Evolutionary conservation across 1,140 invertebrate species (phyloP), one percentile per base, ranked within the genome.

Genomic region (Mactra quadrangularis): DNA sequence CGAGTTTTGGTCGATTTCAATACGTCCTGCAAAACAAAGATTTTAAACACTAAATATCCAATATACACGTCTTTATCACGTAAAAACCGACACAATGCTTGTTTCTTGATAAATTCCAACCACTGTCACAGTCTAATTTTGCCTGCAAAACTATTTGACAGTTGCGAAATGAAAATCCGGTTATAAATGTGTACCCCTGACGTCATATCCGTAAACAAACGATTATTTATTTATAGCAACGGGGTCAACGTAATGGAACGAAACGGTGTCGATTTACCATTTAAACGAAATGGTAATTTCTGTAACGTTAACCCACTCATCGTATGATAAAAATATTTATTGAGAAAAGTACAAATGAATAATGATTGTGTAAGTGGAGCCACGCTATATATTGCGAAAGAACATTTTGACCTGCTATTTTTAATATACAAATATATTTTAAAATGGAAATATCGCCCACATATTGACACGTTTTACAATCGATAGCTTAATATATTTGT

Each of bases 131-230:
- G 9, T 29, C 22, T 47, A 4, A 38, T 13, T 13, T 47, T 41
- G 1, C 35, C 3, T n/a, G n/a, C 29, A 68, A 76, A 68, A 50
- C 25, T 31, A 68, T 47, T 68, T 68, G 64, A 62, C 55, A 62
- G 57, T 76, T 76, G 74, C 59, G 74, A 76, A 76, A 62, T 62
- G 41, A 75, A 50, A 64, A 19, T 64, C 6, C 7, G 27, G 27
- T 22, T 9, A 22, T n/a, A 57, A 53, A n/a, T 11, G 15, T 31
- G 29, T 13, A 19, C 64, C 19, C 15, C 38, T 15, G 19, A 38
- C 70, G 79, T 82, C 68, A 74, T 70, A 64, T 82, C 79, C 79
- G 79, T 82, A 82, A 82, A 82, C 71, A 82, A 82, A 70, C 47
- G 45, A n/a, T n/a, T 41, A 78, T 19, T 29, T 81, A 81, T 81